These are phyloP conservation scores for Diarsia rubi DNA, from an alignment of 2,888 invertebrate species.

Conservation along the genomic window DNA sequence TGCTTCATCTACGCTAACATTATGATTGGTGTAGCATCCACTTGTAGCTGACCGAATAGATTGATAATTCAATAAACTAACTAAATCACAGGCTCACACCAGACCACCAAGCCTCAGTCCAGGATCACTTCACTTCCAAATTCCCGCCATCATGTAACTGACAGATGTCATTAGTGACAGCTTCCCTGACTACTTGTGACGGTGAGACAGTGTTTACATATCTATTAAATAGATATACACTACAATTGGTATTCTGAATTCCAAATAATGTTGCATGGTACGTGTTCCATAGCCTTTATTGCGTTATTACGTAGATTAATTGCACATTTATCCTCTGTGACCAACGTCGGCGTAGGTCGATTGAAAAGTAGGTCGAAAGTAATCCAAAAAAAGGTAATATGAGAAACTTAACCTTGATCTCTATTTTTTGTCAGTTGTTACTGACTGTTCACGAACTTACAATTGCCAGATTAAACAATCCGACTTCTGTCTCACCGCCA, in stretches of 20 bases:
- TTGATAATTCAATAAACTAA: too few relatives aligned
- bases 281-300: not conserved
- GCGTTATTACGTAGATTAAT: not conserved
- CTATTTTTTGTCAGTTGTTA: not conserved
- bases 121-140: too few relatives aligned
- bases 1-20: not conserved
- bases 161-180: too few relatives aligned
- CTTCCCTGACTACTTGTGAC: too few relatives aligned
- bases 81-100: too few relatives aligned
- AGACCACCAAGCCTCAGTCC: too few relatives aligned
- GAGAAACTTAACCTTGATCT: not conserved
- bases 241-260: not conserved
- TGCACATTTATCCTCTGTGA: not conserved
- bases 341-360: not conserved
- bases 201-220: too few relatives aligned
- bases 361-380: not conserved
- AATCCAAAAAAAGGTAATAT: not conserved
- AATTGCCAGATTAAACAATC: not conserved
- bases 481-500: not conserved
- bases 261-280: not conserved
- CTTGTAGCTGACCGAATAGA: too few relatives aligned
- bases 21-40: too few relatives aligned
- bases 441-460: not conserved
- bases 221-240: too few relatives aligned
- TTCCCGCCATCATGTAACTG: too few relatives aligned